phyloP scores from a whole-genome alignment of 2,797 vertebrate species.

The Ptychadena robeensis region DNA sequence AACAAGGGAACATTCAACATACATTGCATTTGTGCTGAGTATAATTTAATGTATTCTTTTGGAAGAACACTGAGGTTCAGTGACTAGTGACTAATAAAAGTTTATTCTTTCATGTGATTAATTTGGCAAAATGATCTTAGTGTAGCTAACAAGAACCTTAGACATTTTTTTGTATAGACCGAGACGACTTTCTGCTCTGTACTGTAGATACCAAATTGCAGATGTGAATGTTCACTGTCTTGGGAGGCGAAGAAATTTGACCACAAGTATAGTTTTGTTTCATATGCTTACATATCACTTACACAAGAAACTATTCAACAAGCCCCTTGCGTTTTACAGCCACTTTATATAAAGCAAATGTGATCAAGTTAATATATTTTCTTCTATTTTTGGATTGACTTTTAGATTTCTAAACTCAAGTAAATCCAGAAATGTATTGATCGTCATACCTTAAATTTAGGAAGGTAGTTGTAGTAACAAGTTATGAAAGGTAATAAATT shows the following conservation, averaged over 20 bases:
- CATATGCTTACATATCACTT: constrained; percentile 53
- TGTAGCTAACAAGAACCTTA: constrained; percentile 44
- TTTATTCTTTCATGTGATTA: constrained; percentile 60
- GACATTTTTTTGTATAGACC: constrained; percentile 12
- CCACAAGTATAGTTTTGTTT: constrained; percentile 50
- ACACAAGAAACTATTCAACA: constrained; percentile 52
- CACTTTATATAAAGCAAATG: constrained; percentile 32
- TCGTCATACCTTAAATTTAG: not conserved
- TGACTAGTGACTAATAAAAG: constrained; percentile 59
- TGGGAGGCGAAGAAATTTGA: constrained; percentile 53
- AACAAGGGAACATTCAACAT: constrained; percentile 56
- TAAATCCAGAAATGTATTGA: not conserved
- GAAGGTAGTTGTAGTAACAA: not conserved
- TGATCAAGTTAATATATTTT: constrained; percentile 20
- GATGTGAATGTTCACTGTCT: constrained; percentile 52
- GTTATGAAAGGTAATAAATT: too few relatives aligned
- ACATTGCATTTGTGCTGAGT: constrained; percentile 55
- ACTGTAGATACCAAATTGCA: constrained; percentile 50
- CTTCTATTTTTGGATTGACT: not conserved
- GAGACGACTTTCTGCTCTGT: constrained; percentile 26
- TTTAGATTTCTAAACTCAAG: not conserved
- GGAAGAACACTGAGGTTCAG: constrained; percentile 54
- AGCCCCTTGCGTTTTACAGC: constrained; percentile 52
- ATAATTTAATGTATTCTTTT: constrained; percentile 53
- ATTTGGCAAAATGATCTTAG: constrained; percentile 55